Evolutionary conservation across 2,888 invertebrate genomes (phyloP), one percentile per base, ranked within the genome.

Genomic region (Marronus borbonicus): DNA sequence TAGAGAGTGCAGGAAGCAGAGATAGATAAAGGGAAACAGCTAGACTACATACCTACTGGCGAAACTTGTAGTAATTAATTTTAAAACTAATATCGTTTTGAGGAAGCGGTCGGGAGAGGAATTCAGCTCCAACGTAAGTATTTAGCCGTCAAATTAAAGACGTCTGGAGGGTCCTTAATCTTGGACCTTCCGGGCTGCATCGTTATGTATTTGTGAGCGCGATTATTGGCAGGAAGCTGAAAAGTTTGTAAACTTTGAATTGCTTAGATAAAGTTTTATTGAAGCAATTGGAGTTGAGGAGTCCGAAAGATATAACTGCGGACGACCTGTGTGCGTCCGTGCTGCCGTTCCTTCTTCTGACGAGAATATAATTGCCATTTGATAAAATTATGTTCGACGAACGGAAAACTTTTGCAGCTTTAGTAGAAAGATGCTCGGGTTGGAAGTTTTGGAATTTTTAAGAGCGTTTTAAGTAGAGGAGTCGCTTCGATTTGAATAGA

Each of bases 1-100:
- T n/a, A 14, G 20, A 55, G n/a, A 36, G 31, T 36, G 31, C 24
- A 3, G 60, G 10, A 24, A 17, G 55, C 20, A 5, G 55, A 58
- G n/a, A 58, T 24, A 20, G 20, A 12, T 2, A 58, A 20, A 55
- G 20, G 20, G 20, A 58, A 58, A 58, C 55, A 58, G 20, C 20
- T 20, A 58, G 8, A 20, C 17, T 24, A 58, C 20, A 20, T 20
- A 58, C n/a, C 55, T 62, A 62, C 62, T n/a, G 62, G 62, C 62
- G 28, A 31, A 62, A 62, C 62, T 62, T 24, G 24, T 28, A 44
- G 24, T 60, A 74, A 74, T 74, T 74, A 74, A 74, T 74, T 74
- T 74, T 60, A 74, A 74, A 74, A 74, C 72, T 74, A 74, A 74
- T 74, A 62, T 74, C 72, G 44, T 74, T 74, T 58, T 58, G 60